These are phyloP conservation scores for Sphaeramia orbicularis DNA, from an alignment of 2,797 vertebrate genomes.

Conservation along the genomic window DNA sequence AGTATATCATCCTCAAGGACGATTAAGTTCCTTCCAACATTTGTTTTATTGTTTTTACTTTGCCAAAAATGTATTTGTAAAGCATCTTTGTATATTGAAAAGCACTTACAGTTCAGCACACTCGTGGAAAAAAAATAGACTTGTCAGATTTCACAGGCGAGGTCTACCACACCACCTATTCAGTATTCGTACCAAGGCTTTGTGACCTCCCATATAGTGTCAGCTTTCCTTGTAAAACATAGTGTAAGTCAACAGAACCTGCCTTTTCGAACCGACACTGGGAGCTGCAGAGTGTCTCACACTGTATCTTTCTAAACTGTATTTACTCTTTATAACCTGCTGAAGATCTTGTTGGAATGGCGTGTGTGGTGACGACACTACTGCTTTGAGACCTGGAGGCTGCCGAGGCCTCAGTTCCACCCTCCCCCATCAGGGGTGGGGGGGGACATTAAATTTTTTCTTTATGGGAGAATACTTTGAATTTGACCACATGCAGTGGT, in stretches of 20 bases:
- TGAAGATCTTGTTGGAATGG: conserved; percentile 56
- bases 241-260: conserved; percentile 63
- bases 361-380: conserved; percentile 64
- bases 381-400: conserved; percentile 59
- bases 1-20: conserved; percentile 48
- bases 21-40: conserved; percentile 50
- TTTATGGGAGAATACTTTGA: conserved; percentile 74
- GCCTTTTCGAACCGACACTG: conserved; percentile 67
- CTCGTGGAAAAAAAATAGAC: conserved; percentile 39
- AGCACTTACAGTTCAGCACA: conserved; percentile 81
- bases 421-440: not conserved
- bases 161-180: conserved; percentile 46
- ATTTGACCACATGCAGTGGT: conserved; percentile 80
- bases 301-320: conserved; percentile 55
- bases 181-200: conserved; percentile 73
- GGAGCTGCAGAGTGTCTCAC: conserved; percentile 58
- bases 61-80: conserved; percentile 81
- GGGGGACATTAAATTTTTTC: conserved; percentile 50
- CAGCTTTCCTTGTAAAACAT: conserved; percentile 64
- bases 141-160: conserved; percentile 54
- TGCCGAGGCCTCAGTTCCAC: conserved; percentile 31
- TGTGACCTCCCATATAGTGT: conserved; percentile 61
- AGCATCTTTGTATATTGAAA: conserved; percentile 78
- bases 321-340: conserved; percentile 73
- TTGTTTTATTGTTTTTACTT: conserved; percentile 57